Evolutionary conservation across 2,797 vertebrate genomes (phyloP), one percentile per base, ranked within the genome.

Genomic region (Halcyon chelicuti): DNA sequence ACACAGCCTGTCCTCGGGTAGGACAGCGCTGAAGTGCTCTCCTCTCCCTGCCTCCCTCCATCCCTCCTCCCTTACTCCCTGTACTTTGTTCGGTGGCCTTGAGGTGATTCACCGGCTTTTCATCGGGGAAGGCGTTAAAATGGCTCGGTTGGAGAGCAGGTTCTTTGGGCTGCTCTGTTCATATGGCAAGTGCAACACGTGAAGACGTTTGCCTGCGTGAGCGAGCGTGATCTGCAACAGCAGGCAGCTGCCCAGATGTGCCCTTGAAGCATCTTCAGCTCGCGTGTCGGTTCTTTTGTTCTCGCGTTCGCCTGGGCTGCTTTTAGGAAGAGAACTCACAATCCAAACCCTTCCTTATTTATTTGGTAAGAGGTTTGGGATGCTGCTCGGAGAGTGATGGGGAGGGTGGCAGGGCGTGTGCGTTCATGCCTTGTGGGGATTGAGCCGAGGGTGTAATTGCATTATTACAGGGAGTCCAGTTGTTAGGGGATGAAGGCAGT

Each of bases 231-330:
- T 55, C 31, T 86, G 46, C 66, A 70, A 14, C 58, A 55, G 88
- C 81, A 51, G 33, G 86, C 77, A 79, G 86, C 93, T 88, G 91
- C 61, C 93, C 91, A 94, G 96, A 86, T 94, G 94, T 93, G 93
- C 80, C 95, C 91, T 94, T 86, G 79, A 63, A 90, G 87, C 79
- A 54, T 85, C 90, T 89, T 66, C 93, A 79, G 86, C 77, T 77
- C 12, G 20, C 10, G 2, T 29, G 76, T 79, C 49, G 7, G 10
- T 28, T 76, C 91, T 75, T 93, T 83, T 92, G 93, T 94, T 81
- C 93, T 75, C 26, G 35, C 65, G 3, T 57, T 90, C 37, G 66
- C 44, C 79, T 18, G 65, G 68, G 85, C 93, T 71, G 81, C 91
- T 68, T 58, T 14, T 29, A 75, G 84, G 33, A 51, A 4, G 72